phyloP scores from a whole-genome alignment of 2,888 invertebrate genomes.

The Watsonalla cultraria region DNA sequence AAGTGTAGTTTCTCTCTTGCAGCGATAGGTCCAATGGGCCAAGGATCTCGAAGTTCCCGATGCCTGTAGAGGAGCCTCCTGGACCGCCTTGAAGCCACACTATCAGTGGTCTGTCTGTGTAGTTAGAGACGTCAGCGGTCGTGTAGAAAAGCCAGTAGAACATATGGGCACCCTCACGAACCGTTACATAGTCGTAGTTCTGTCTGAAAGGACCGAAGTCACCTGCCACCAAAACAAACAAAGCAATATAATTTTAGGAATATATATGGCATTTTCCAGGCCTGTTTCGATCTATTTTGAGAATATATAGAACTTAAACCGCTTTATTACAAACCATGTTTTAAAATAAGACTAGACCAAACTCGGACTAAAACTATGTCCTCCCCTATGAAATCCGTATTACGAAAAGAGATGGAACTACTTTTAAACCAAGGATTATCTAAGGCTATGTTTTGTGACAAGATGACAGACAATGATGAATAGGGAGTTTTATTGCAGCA shows the following conservation, averaged over 20 bases:
- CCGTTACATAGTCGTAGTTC: slow-evolving; percentile 86
- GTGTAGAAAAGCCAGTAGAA: slow-evolving; percentile 94
- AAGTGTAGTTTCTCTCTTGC: slow-evolving; percentile 84
- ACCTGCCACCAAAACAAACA: slow-evolving; percentile 27
- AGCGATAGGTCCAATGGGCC: slow-evolving; percentile 84
- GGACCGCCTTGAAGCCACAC: slow-evolving; percentile 95
- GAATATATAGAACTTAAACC: too few relatives aligned
- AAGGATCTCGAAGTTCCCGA: slow-evolving; percentile 92
- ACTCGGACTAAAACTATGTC: too few relatives aligned
- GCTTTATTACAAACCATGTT: too few relatives aligned
- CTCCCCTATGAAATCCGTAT: too few relatives aligned
- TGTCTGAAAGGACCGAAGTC: slow-evolving; percentile 81
- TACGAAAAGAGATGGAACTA: too few relatives aligned
- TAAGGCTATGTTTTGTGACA: too few relatives aligned
- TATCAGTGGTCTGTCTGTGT: slow-evolving; percentile 85
- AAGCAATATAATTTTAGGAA: slow-evolving; percentile 4
- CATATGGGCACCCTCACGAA: slow-evolving; percentile 87
- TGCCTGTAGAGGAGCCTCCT: slow-evolving; percentile 87
- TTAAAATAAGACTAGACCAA: too few relatives aligned
- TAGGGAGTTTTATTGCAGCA: neutral
- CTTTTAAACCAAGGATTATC: too few relatives aligned
- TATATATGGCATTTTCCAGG: slow-evolving; percentile 2
- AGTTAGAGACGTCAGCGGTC: slow-evolving; percentile 77
- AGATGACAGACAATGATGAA: too few relatives aligned
- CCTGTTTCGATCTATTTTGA: too few relatives aligned